Base-by-base conservation (phyloP, 1,140 invertebrate genomes). In the Drosophila tani region DNA sequence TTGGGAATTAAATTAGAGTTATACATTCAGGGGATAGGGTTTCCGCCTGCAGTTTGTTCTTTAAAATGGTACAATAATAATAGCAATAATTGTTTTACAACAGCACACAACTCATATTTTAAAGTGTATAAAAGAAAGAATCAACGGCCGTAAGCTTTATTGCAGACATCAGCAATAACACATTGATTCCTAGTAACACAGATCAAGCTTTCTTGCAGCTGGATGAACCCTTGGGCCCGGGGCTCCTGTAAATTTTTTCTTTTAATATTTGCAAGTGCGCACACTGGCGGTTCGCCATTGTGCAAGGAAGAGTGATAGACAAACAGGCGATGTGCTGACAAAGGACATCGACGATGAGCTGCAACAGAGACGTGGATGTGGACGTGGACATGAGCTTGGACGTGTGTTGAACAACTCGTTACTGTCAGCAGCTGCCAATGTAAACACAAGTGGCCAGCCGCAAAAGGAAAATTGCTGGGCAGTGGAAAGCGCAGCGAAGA, bases 331-430 rank as follows among this genome's bases (percentile, higher is more conserved):
- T 85, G 67, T 81, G 84, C 79, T 85, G 81, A 88, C 85, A 90
- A 88, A 90, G 84, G 85, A 85, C 74, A 78, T 68, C 51, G 75
- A 41, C 75, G 64, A 78, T 78, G 75, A 69, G 75, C 75, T 86
- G 82, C 73, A 51, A 49, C 51, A 40, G 63, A 79, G 53, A 70
- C 73, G 53, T 66, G 58, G 57, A 69, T 49, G 49, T 47, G 70
- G 43, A 82, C 24, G 7, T 24, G 62, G 47, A 64, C 45, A 51
- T 43, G 79, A 55, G 81, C 68, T 49, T 65, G 77, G 68, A 84
- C 67, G 84, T 90, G 81, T 82, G 81, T 85, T 69, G 85, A 88
- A 90, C 78, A 88, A 85, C 85, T 90, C 85, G 85, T 88, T 88
- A 88, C 85, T 88, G 85, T 88, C 85, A 85, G 74, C 75, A 85